Base-by-base conservation (phyloP, 2,888 invertebrate species). In the Apoda limacodes region DNA sequence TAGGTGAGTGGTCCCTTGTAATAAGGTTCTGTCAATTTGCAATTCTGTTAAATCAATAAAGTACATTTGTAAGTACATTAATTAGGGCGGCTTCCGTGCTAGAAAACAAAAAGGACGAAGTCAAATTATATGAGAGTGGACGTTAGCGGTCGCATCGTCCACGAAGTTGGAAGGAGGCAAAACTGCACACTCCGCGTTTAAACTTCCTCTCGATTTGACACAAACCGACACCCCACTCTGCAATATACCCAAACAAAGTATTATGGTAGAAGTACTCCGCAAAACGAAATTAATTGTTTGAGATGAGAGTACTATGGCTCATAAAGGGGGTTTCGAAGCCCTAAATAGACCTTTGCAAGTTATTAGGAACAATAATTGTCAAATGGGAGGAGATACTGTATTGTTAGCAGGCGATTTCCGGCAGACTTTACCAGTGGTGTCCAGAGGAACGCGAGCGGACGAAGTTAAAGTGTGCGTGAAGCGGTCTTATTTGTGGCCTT, bases 301-400 rank as follows among this genome's bases (percentile, higher is more conserved):
- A 33, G 33, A 40, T 30, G 38, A 40, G 11, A 35, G 36, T 14
- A 45, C 36, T 5, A 37, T 39, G 35, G 32, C 43, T 2, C 32
- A 41, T 32, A 25, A 36, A 31, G 34, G 42, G 22, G 39, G 37
- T 10, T 30, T 42, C n/a, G 37, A 42, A 14, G 40, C 43, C 4
- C 25, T 42, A 20, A 32, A 43, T 9, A 42, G 39, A 21, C 36
- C 37, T 9, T 13, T 40, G 10, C 25, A 28, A 19, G 40, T 42
- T 32, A 35, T 42, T 19, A 37, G 33, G 23, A 31, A 32, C 29
- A 39, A 33, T 31, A 12, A 20, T 10, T 11, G 5, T 20, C 15
- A 19, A 11, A 43, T 43, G 39, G 46, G 38, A 19, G 40, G 38
- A 7, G n/a, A 41, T 13, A 37, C 36, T 17, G 35, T 45, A 7